Evolutionary conservation across 2,797 vertebrate species (phyloP), one percentile per base, ranked within the genome.

Genomic region (Vipera ursinii): DNA sequence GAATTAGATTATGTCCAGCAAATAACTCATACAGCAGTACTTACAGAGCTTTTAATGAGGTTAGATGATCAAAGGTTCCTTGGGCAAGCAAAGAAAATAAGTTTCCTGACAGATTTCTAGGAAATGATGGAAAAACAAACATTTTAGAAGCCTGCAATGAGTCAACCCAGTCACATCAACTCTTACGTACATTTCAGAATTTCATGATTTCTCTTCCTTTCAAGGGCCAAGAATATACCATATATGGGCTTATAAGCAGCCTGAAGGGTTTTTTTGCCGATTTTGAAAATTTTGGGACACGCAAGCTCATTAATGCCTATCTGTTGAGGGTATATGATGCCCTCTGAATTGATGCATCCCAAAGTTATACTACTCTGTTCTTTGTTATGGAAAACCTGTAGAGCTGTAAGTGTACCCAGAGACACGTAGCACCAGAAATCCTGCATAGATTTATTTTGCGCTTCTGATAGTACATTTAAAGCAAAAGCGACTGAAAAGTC

Each of bases 41-140:
- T 99, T 97, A 99, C 99, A 99, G 93, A 65, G 98, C 98, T 96
- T 99, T 99, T 63, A 99, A 97, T 48, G 99, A 99, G 91, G 95
- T 97, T 94, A 99, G 98, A 97, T 98, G 98, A 97, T 99, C 98
- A 95, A 99, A 99, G 0, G 98, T 99, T 95, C 98, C 99, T 96
- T 98, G 98, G 85, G 99, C 96, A 96, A 99, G 95, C 0, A 99
- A 99, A 44, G 99, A 99, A 98, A 99, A 99, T 91, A 98, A 97
- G 97, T 99, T 99, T 93, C 99, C 99, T 86, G 99, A 99, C 96
- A 99, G 98, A 95, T 99, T 99, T 93, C 99, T 99, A 96, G 28
- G 89, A 96, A 94, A 53, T 9, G 51, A 38, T 51, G 53, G 78
- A 59, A 95, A 93, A 38, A 14, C 5, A 90, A 24, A 91, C 32